These are phyloP conservation scores for Corythoichthys intestinalis DNA, from an alignment of 2,113 vertebrate genomes.

Conservation along the genomic window DNA sequence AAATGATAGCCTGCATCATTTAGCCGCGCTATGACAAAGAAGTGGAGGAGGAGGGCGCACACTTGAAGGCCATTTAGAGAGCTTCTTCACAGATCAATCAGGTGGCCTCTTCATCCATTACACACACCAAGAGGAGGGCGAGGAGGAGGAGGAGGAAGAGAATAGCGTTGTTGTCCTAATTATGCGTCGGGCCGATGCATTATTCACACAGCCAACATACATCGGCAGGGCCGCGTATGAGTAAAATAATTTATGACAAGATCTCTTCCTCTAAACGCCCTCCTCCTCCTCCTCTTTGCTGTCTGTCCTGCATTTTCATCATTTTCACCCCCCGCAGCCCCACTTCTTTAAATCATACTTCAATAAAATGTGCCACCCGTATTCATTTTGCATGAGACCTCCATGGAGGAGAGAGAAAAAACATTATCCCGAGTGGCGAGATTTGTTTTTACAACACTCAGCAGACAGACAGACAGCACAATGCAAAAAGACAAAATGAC, in stretches of 20 bases:
- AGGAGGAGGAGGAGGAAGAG: constrained; percentile 54
- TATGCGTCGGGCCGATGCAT: constrained; percentile 72
- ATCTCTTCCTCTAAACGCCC: constrained; percentile 61
- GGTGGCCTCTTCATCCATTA: constrained; percentile 67
- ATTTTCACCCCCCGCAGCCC: not conserved
- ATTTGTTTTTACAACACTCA: not conserved
- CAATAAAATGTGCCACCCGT: constrained; percentile 75
- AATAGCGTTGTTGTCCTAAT: constrained; percentile 80
- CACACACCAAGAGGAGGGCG: constrained; percentile 51
- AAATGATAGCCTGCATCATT: constrained; percentile 75
- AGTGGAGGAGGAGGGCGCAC: not conserved
- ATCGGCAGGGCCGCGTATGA: constrained; percentile 70
- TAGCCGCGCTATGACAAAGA: constrained; percentile 64
- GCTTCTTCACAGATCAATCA: constrained; percentile 66
- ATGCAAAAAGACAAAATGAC: not conserved
- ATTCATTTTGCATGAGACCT: constrained; percentile 77
- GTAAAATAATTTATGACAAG: constrained; percentile 80
- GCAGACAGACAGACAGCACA: constrained; percentile 3
- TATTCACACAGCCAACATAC: constrained; percentile 78
- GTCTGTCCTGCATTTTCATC: constrained; percentile 51
- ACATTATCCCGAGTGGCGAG: constrained; percentile 14
- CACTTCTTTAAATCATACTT: constrained; percentile 76
- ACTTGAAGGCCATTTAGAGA: constrained; percentile 63
- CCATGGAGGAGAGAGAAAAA: constrained; percentile 47
- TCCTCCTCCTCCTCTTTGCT: constrained; percentile 39